phyloP scores from a whole-genome alignment of 2,888 invertebrate genomes.

The Lepetodrilus schrolli region DNA sequence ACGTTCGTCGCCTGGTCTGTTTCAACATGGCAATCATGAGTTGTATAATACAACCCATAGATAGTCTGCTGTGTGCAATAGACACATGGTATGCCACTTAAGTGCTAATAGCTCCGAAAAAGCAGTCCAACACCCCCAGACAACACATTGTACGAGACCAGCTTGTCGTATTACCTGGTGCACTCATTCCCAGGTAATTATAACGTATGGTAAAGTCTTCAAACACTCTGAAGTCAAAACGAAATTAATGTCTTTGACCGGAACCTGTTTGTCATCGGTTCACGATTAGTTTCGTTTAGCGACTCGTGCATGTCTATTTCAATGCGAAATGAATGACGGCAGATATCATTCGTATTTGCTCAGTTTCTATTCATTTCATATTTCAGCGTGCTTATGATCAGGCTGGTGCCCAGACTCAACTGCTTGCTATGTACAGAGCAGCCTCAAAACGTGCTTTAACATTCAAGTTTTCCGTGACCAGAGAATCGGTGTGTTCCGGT shows the following conservation, averaged over 20 bases:
- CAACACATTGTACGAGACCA: background rate
- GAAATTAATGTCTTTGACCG: background rate
- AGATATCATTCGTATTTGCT: constrained; percentile 3
- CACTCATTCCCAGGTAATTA: background rate
- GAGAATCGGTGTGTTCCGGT: background rate
- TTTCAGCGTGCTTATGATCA: background rate
- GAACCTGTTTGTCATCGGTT: background rate
- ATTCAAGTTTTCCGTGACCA: background rate
- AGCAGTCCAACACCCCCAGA: background rate
- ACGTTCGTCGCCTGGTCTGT: background rate
- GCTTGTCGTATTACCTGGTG: background rate
- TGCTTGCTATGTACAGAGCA: background rate
- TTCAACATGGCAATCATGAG: background rate
- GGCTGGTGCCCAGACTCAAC: background rate
- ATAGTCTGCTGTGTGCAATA: background rate
- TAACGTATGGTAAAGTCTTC: background rate
- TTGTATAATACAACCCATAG: background rate
- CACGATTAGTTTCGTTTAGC: background rate
- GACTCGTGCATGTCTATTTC: constrained; percentile 14
- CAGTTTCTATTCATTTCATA: constrained; percentile 3
- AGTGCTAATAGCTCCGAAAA: constrained; percentile 17
- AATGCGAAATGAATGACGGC: constrained; percentile 4
- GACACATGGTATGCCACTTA: background rate
- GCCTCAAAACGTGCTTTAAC: background rate
- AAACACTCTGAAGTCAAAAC: background rate